Conservation (phyloP, 2,888 invertebrate species). For the Tricholauxania praeusta region DNA sequence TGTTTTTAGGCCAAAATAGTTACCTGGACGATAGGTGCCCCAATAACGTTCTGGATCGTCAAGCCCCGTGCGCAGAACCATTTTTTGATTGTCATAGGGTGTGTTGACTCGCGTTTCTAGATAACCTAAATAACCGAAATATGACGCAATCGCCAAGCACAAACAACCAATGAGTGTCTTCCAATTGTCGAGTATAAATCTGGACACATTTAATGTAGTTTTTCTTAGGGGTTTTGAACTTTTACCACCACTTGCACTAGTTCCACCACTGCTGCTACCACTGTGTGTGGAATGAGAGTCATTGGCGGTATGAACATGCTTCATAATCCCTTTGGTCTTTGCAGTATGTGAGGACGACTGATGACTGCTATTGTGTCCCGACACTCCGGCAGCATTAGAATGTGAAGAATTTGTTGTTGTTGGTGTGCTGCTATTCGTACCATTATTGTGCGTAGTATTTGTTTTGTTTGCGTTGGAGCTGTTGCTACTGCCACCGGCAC, state of each 20-base stretch:
- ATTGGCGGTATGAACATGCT: constrained; percentile 5
- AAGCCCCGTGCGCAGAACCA: constrained; percentile 77
- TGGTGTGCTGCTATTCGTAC: constrained; percentile 19
- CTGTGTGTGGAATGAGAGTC: constrained; percentile 15
- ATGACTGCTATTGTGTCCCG: constrained; percentile 8
- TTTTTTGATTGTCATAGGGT: constrained; percentile 82
- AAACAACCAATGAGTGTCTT: constrained; percentile 73
- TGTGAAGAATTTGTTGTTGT: constrained; percentile 18
- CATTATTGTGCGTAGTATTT: not conserved
- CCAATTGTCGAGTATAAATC: constrained; percentile 69
- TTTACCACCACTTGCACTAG: constrained; percentile 19
- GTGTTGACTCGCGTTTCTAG: constrained; percentile 90
- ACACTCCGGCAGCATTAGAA: not conserved
- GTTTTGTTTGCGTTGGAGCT: constrained; percentile 13
- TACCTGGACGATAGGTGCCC: constrained; percentile 92
- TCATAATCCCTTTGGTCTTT: not conserved
- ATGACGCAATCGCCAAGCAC: constrained; percentile 78
- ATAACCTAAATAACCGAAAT: constrained; percentile 84
- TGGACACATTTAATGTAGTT: constrained; percentile 46
- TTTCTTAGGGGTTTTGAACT: constrained; percentile 27
- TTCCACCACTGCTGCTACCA: constrained; percentile 21
- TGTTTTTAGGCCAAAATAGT: constrained; percentile 92
- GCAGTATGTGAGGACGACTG: not conserved
- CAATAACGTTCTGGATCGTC: constrained; percentile 86
- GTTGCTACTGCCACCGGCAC: not conserved